A percentile compares a stretch with the other conserved stretches of the same genome.
These are phyloP conservation scores for Perithous albicinctus DNA, from an alignment of 2,888 invertebrate species.

Conservation along the genomic window DNA sequence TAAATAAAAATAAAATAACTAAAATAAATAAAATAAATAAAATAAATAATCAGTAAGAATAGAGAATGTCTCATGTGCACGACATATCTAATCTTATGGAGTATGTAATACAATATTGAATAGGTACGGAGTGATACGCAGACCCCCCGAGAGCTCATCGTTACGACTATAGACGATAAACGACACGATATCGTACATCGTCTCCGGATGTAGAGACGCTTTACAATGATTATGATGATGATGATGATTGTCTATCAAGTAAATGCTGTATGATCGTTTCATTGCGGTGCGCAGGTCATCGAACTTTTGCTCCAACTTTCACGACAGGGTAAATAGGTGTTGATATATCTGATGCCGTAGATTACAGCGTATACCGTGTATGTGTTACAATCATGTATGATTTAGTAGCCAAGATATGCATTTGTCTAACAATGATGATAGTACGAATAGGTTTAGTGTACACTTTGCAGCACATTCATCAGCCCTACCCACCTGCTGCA, in stretches of 20 bases:
- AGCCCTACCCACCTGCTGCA: constrained; percentile 25
- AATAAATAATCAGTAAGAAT: too few species aligned
- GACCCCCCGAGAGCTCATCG: constrained; percentile 18
- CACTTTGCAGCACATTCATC: background rate
- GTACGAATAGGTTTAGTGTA: background rate
- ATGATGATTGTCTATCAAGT: constrained; percentile 35
- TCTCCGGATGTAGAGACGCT: constrained; percentile 56
- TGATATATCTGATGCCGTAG: background rate
- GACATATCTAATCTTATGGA: constrained; percentile 21
- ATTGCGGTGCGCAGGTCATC: constrained; percentile 37
- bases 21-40: too few species aligned
- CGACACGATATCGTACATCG: constrained; percentile 47
- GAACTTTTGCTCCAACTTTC: constrained; percentile 19
- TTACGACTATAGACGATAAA: constrained; percentile 40
- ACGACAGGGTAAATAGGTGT: background rate
- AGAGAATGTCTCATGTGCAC: too few species aligned
- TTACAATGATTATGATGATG: constrained; percentile 40
- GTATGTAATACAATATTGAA: constrained; percentile 32
- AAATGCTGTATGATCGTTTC: constrained; percentile 25
- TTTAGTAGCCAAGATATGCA: background rate
- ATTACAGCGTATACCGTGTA: background rate
- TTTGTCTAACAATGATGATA: background rate
- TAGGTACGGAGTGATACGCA: constrained; percentile 58
- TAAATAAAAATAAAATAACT: too few species aligned
- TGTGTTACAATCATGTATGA: background rate